These are phyloP conservation scores for Drosophila repleta DNA, from an alignment of 1,140 invertebrate species.

Conservation along the genomic window DNA sequence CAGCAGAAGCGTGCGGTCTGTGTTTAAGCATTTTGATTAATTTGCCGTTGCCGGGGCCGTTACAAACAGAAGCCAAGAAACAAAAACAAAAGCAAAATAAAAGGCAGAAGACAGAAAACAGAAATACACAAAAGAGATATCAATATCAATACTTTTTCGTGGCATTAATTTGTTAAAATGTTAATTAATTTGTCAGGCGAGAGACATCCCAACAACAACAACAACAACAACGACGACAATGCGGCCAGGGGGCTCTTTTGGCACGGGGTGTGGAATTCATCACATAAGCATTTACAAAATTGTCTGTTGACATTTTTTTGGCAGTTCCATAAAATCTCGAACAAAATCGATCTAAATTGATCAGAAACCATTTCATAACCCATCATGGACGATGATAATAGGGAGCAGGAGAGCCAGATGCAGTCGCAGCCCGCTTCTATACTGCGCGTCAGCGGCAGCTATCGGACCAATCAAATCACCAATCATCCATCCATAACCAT, in stretches of 20 bases:
- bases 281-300: constrained; percentile 39
- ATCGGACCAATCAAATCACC: constrained; percentile 20
- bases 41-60: constrained; percentile 38
- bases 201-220: constrained; percentile 20
- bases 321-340: neutral
- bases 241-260: neutral
- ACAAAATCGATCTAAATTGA: neutral
- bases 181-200: constrained; percentile 75
- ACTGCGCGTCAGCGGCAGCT: constrained; percentile 34
- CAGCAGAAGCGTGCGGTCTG: constrained; percentile 69
- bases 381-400: constrained; percentile 17
- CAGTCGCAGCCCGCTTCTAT: constrained; percentile 23
- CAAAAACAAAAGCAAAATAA: neutral
- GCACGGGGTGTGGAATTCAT: neutral
- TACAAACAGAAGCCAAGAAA: constrained; percentile 58
- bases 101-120: no score
- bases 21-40: constrained; percentile 65
- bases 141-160: constrained; percentile 44
- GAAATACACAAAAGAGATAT: constrained; percentile 35
- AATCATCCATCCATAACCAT: constrained; percentile 40
- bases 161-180: constrained; percentile 72
- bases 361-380: neutral
- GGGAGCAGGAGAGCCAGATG: neutral
- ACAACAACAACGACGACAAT: constrained; percentile 4
- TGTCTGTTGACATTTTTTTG: constrained; percentile 34